Base-by-base conservation (phyloP, 1,140 invertebrate species). In the Stenopsyche tienmushanensis region DNA sequence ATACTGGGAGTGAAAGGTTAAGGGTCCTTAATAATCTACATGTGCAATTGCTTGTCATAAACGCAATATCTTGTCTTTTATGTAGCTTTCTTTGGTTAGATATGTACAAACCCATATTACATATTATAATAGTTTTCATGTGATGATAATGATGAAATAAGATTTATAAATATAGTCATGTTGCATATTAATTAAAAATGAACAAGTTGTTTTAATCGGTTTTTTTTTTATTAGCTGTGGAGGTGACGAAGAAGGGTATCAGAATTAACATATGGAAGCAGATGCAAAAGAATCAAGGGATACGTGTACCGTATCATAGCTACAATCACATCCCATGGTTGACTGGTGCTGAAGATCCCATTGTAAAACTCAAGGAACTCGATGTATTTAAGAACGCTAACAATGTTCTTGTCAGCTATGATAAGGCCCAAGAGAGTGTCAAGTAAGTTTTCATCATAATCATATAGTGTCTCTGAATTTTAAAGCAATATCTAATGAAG, bases 281-380 rank as follows among this genome's bases (percentile, higher is more conserved):
- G 69, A 74, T 90, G 71, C 85, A 84, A 73, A 82, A 83, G 52
- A 85, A 87, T 60, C 81, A 85, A n/a, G 84, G 83, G 1, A 76
- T 79, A 71, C 71, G 62, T 26, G 82, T 83, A 72, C 82, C 80
- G 1, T 73, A 76, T 13, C 80, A 78, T 0, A 78, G 78, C 0
- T 82, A 77, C 73, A 82, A 82, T 70, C 77, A 86, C 39, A 89
- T 90, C 62, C 87, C 88, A 7, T 88, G 88, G 74, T 88, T 88
- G 73, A 85, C 86, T 76, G 86, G 84, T 10, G 79, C 82, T 17
- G 74, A 76, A 21, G 80, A 83, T 64, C 83, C 84, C 0, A 82
- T 83, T 1, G 77, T 78, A 3, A 82, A 80, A 57, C 71, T 86
- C 8, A 76, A 79, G 10, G 78, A 83, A 23, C 71, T 88, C 29